These are phyloP conservation scores for Ennomos erosarius DNA, from an alignment of 2,888 invertebrate species.

Conservation along the genomic window DNA sequence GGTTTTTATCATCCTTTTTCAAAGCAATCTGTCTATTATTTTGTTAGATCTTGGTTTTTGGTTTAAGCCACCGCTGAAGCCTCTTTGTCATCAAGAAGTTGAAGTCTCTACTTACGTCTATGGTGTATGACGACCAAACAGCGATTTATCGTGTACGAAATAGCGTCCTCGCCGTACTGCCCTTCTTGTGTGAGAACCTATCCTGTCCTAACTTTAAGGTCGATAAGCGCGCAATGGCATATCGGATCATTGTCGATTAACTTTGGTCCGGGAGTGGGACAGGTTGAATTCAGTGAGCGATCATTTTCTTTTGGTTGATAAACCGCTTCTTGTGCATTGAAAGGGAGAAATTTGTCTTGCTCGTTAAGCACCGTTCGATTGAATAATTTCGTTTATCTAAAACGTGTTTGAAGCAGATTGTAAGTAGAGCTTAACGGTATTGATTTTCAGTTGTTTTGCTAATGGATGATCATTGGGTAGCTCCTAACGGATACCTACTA, in stretches of 20 bases:
- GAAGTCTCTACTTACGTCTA: neutral
- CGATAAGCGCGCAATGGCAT: constrained; percentile 27
- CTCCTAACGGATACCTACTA: no score
- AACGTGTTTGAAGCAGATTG: neutral
- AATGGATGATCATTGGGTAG: no score
- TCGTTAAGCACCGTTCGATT: constrained; percentile 19
- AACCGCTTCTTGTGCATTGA: constrained; percentile 14
- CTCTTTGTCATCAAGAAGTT: no score
- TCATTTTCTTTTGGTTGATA: constrained; percentile 22
- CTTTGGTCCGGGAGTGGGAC: constrained; percentile 14
- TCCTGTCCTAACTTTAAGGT: constrained; percentile 19
- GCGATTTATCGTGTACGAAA: constrained; percentile 22
- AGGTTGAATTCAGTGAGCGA: constrained; percentile 28
- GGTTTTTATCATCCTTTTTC: no score
- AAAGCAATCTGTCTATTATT: no score
- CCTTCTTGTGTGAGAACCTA: constrained; percentile 23
- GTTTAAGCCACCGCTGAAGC: no score
- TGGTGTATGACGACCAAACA: constrained; percentile 15
- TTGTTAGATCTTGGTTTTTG: no score
- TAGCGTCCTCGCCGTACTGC: constrained; percentile 7
- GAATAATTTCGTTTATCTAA: constrained; percentile 9
- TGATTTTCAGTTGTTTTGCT: no score
- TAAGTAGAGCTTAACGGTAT: neutral
- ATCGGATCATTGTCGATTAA: constrained; percentile 35
- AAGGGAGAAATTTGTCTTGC: constrained; percentile 15